Evolutionary conservation across 2,113 vertebrate genomes (phyloP).

Genomic region (Neolamprologus brichardi): DNA sequence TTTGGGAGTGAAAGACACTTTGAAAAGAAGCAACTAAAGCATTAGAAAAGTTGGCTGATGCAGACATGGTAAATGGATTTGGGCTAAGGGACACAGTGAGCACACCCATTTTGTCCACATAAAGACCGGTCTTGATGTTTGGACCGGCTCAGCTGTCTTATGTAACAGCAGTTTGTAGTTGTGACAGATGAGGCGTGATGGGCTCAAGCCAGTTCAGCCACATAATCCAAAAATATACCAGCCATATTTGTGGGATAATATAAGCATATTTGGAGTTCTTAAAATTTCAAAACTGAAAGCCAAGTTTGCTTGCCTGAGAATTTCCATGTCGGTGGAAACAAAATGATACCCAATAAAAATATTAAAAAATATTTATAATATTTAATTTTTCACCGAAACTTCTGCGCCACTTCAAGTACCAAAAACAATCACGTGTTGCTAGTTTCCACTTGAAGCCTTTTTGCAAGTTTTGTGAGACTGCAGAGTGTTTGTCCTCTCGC

Average conservation of each 20-base stretch:
- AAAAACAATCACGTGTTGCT: neutral
- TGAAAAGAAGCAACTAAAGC: neutral
- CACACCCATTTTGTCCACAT: slow-evolving; percentile 54
- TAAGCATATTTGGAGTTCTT: neutral
- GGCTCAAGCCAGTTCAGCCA: slow-evolving; percentile 35
- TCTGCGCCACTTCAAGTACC: neutral
- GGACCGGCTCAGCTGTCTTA: slow-evolving; percentile 50
- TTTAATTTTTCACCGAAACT: neutral
- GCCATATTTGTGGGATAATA: slow-evolving; percentile 23
- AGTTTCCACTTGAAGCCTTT: neutral
- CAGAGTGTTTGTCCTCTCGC: slow-evolving; percentile 11
- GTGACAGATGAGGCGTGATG: slow-evolving; percentile 53
- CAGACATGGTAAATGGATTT: slow-evolving; percentile 40
- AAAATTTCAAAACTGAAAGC: slow-evolving; percentile 15
- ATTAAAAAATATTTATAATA: neutral
- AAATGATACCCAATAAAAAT: neutral
- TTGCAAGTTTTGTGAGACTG: neutral
- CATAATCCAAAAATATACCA: slow-evolving; percentile 50
- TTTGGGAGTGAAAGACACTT: neutral
- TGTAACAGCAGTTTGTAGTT: slow-evolving; percentile 54
- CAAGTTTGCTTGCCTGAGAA: neutral
- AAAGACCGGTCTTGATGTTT: slow-evolving; percentile 47
- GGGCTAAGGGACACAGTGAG: slow-evolving; percentile 20
- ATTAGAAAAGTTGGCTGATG: neutral
- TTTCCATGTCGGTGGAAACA: neutral